Evolutionary conservation across 2,797 vertebrate genomes (phyloP), one percentile per base, ranked within the genome.

Genomic region (Pygocentrus nattereri): DNA sequence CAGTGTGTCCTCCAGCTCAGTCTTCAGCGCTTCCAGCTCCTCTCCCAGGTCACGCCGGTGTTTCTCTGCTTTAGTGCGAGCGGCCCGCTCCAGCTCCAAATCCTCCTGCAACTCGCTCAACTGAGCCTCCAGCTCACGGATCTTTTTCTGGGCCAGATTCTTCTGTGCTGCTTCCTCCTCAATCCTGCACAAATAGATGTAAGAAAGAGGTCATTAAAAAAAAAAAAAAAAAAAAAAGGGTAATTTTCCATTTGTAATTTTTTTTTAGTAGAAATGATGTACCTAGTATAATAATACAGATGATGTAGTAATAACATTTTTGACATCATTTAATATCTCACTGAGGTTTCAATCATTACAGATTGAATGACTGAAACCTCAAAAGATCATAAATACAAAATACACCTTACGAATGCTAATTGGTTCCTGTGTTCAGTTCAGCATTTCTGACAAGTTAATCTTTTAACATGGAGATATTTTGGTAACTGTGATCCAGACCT

Each of bases 131-230:
- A 99, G 89, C 88, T 99, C 98, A 0, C 98, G 94, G 85, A 99
- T 98, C 93, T 98, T 98, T 86, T 99, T 99, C 74, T 98, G 92
- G 64, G 98, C 98, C 89, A 96, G 87, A 86, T 98, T 99, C 91
- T 99, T 99, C 90, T 98, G 97, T 0, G 95, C 92, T 4, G 97
- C 96, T 88, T 99, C 98, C 83, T 99, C 98, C 87, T 99, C 98
- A 50, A 98, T 97, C 90, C 98, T 99, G 86, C 18, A 4, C 13
- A 56, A 25, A 18, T 19, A 62, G 2, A 34, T 25, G 1, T n/a
- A 70, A 74, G 19, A 19, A 52, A 52, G n/a, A n/a, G n/a, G n/a
- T 7, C 13, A 2, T 49, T 2, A 49, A 49, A 12, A 2, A 4
- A 10, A 49, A 49, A 49, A 15, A 49, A 2, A 49, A 49, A 12